phyloP scores from a whole-genome alignment of 64 coral and sea anemone species.

The Trachythela sp. region DNA sequence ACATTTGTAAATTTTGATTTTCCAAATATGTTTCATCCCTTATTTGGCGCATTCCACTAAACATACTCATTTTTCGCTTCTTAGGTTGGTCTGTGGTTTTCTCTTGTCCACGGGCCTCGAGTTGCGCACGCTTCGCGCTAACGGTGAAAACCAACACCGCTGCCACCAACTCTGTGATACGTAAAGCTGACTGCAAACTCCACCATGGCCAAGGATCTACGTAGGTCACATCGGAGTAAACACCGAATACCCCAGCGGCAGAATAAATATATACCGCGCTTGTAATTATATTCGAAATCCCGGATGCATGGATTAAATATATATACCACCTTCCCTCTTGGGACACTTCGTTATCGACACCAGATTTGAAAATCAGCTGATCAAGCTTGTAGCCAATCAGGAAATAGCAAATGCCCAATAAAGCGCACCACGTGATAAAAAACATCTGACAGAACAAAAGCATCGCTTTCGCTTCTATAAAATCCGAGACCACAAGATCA shows the following conservation, averaged over 20 bases:
- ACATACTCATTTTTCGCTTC: slow-evolving; percentile 45
- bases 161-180: slow-evolving; percentile 51
- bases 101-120: neutral
- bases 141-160: slow-evolving; percentile 63
- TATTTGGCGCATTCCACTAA: slow-evolving; percentile 33
- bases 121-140: slow-evolving; percentile 57
- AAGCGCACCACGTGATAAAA: slow-evolving; percentile 66
- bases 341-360: slow-evolving; percentile 17
- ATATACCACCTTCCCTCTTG: slow-evolving; percentile 60
- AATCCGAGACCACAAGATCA: slow-evolving; percentile 66
- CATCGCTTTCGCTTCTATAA: slow-evolving; percentile 85
- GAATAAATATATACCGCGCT: slow-evolving; percentile 62
- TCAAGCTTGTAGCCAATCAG: slow-evolving; percentile 67
- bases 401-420: slow-evolving; percentile 59
- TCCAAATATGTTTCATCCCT: neutral
- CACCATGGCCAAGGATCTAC: slow-evolving; percentile 70
- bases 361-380: slow-evolving; percentile 53
- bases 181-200: slow-evolving; percentile 53
- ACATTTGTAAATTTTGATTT: neutral
- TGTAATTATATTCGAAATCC: slow-evolving; percentile 46
- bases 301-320: slow-evolving; percentile 62
- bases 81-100: neutral
- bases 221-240: slow-evolving; percentile 59
- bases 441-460: slow-evolving; percentile 84
- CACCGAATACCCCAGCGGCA: slow-evolving; percentile 69